Conservation (phyloP, 35 echinoderm and acorn worm species). For the Ophioderma brevispina region DNA sequence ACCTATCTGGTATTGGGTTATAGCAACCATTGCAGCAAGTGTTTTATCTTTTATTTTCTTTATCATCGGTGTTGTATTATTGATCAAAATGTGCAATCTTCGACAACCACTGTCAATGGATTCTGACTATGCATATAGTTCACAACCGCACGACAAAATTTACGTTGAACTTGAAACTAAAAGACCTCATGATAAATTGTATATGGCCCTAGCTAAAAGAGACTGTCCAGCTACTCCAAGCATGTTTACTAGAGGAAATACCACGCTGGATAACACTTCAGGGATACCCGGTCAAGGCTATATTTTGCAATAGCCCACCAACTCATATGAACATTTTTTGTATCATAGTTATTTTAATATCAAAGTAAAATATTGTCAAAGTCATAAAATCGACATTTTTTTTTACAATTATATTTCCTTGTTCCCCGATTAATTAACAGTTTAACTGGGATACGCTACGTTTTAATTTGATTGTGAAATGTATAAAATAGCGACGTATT, state of each 20-base stretch:
- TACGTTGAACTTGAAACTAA: background rate
- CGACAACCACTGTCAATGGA: background rate
- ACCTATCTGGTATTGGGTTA: background rate
- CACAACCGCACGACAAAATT: background rate
- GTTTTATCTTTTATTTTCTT: background rate
- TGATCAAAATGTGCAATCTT: background rate
- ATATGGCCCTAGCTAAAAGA: background rate
- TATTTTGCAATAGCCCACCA: background rate
- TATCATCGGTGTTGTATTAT: background rate
- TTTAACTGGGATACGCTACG: background rate
- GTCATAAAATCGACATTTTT: background rate
- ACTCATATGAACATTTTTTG: background rate
- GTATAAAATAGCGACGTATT: no score
- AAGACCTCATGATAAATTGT: background rate
- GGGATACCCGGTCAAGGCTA: background rate
- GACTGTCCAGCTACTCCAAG: background rate
- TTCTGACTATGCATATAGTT: background rate
- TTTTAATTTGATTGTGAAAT: no score
- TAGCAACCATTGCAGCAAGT: background rate
- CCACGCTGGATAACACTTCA: background rate
- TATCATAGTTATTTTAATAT: background rate
- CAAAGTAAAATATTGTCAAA: background rate
- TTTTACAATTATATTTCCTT: background rate
- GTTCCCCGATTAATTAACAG: background rate
- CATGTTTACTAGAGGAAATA: background rate